Percentiles rank a stretch among this genome's conserved stretches.
Evolutionary conservation across 2,113 vertebrate genomes (phyloP).

Genomic region (Caranx ignobilis): DNA sequence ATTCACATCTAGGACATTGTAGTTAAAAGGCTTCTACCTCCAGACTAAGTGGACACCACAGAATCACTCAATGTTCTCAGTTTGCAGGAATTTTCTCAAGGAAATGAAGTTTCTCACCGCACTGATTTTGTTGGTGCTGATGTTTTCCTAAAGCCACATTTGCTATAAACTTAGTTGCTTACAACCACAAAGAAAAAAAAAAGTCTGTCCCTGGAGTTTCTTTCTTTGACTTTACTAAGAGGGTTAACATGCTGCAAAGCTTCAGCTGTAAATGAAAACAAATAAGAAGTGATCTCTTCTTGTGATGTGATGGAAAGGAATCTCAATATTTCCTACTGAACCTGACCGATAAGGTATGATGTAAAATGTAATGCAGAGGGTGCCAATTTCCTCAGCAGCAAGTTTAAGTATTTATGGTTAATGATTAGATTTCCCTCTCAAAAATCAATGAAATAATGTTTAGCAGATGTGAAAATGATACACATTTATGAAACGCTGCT

Average conservation of each 20-base stretch:
- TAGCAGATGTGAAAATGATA: conserved; percentile 14
- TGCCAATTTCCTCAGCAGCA: background rate
- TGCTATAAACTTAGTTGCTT: conserved; percentile 20
- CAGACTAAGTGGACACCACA: background rate
- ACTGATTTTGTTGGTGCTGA: background rate
- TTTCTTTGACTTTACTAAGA: conserved; percentile 1
- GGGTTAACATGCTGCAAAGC: background rate
- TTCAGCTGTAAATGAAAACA: background rate
- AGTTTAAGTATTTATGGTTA: background rate
- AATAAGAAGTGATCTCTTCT: background rate
- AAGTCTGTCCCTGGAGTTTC: background rate
- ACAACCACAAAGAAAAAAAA: conserved; percentile 9
- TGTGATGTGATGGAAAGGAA: conserved; percentile 14
- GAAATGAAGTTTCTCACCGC: background rate
- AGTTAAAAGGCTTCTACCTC: conserved; percentile 27
- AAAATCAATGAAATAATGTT: conserved; percentile 34
- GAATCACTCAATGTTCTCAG: conserved; percentile 6
- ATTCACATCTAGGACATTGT: conserved; percentile 16
- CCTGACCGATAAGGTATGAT: background rate
- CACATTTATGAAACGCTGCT: background rate
- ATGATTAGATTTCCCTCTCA: conserved; percentile 11
- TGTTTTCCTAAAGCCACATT: conserved; percentile 23
- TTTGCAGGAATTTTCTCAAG: background rate
- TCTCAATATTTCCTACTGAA: background rate
- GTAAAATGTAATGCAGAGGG: background rate